Base-by-base conservation (phyloP, 2,888 invertebrate species). In the Acleris laterana region DNA sequence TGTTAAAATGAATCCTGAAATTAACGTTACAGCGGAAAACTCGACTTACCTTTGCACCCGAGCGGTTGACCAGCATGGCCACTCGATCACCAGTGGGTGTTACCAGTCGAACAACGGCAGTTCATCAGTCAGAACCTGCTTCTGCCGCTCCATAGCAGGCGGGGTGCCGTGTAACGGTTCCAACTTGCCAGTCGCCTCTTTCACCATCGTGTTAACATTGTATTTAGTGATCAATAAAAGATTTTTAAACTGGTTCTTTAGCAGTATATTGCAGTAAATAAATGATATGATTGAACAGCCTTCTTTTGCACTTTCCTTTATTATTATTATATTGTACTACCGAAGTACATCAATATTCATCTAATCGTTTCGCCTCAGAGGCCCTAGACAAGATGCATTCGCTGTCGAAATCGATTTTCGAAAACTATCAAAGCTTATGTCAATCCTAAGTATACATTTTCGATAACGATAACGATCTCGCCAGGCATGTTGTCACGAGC, bases 11-110 rank as follows among this genome's bases (percentile, higher is more conserved):
- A 13, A 7, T 28, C 2, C 32, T 13, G 3, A 38, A 38, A 38
- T 38, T 49, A 19, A 63, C 42, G 67, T 94, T 93, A 42, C 81
- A 96, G 96, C 94, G 69, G 93, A 94, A 80, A 96, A 96, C 78
- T 94, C 95, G 2, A 96, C 96, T 0, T 95, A 95, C 74, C 94
- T 95, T 94, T 96, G 96, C 77, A 94, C 95, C 53, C 94, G 94
- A 79, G 95, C 94, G 0, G 88, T 94, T 46, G 87, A 93, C 63
- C 78, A 82, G 9, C 78, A 80, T 5, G 93, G 92, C 58, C 80
- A 86, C 1, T 84, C 90, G 0, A 90, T 94, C 62, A 93, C 88
- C 5, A 90, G 84, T 61, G 95, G 95, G 3, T 96, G 96, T 77
- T 95, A 92, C 78, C 89, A 88, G 55, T 93, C 95, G 71, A 77